These are phyloP conservation scores for Eublepharis macularius DNA, from an alignment of 2,113 vertebrate genomes.

Conservation along the genomic window DNA sequence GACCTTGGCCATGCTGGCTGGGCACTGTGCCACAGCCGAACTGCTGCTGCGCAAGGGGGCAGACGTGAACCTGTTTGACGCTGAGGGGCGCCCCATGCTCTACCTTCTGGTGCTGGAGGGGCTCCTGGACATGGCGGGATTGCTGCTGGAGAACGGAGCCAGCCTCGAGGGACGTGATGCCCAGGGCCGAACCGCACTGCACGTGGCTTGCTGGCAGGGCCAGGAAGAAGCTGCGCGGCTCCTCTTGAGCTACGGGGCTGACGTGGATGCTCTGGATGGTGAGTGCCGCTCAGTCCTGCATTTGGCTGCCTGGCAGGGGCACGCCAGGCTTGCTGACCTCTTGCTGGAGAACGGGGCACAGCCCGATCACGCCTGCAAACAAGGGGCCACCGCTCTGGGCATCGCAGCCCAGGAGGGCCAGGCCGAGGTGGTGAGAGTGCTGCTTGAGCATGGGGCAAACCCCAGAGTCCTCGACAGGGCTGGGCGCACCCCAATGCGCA, in stretches of 20 bases:
- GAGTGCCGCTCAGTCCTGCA: constrained; percentile 78
- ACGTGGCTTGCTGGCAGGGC: constrained; percentile 81
- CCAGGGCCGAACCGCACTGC: constrained; percentile 79
- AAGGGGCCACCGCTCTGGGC: constrained; percentile 80
- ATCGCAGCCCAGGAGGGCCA: constrained; percentile 81
- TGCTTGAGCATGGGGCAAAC: constrained; percentile 76
- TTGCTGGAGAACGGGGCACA: constrained; percentile 66
- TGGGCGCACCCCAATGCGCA: constrained; percentile 76
- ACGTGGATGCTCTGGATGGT: constrained; percentile 75
- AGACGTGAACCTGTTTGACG: constrained; percentile 76
- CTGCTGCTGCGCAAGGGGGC: constrained; percentile 78
- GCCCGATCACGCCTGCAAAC: constrained; percentile 72
- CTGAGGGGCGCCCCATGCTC: constrained; percentile 79
- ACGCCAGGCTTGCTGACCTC: constrained; percentile 58
- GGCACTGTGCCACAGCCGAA: constrained; percentile 72
- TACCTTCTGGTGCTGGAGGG: constrained; percentile 80
- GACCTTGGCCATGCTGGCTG: constrained; percentile 72
- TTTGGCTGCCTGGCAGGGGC: constrained; percentile 81
- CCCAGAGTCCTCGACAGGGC: constrained; percentile 76
- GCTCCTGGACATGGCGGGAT: constrained; percentile 65
- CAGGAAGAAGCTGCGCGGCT: constrained; percentile 66
- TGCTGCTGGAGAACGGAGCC: constrained; percentile 78
- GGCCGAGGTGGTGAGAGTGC: constrained; percentile 69
- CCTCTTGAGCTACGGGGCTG: constrained; percentile 74
- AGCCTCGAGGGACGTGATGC: constrained; percentile 76